phyloP scores from a whole-genome alignment of 2,888 invertebrate genomes.

The Chrysomela aeneicollis region DNA sequence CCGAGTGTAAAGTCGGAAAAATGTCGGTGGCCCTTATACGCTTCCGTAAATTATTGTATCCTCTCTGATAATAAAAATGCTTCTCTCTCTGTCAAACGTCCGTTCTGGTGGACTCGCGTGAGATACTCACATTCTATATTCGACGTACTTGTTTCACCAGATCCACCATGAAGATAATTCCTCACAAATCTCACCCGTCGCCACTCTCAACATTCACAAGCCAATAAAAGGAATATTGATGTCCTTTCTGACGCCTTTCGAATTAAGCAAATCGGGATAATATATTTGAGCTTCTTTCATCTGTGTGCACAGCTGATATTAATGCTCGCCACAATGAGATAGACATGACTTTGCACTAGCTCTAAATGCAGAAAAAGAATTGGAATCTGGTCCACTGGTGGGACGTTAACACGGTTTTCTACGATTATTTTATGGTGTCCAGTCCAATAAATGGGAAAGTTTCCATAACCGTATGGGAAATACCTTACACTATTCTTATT shows the following conservation, averaged over 20 bases:
- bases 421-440: too few relatives aligned
- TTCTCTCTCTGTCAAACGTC: too few relatives aligned
- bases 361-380: background rate
- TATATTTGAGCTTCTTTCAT: background rate
- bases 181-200: background rate
- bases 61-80: too few relatives aligned
- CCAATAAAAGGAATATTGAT: constrained; percentile 36
- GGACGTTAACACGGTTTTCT: background rate
- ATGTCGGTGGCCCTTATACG: too few relatives aligned
- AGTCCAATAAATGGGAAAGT: too few relatives aligned
- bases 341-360: background rate
- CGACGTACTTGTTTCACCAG: background rate
- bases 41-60: too few relatives aligned
- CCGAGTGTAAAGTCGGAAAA: too few relatives aligned
- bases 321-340: background rate
- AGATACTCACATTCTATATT: background rate
- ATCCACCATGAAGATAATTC: background rate
- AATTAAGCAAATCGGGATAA: constrained; percentile 27
- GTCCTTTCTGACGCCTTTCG: constrained; percentile 32
- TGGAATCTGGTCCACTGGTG: background rate
- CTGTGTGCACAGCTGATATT: background rate
- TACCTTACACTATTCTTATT: too few relatives aligned
- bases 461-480: too few relatives aligned
- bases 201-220: constrained; percentile 30
- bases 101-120: too few relatives aligned